Evolutionary conservation across 30 jellyfish, hydroid and myxozoan species (phyloP), one percentile per base, ranked within the genome.

Genomic region (Aurelia sp.): DNA sequence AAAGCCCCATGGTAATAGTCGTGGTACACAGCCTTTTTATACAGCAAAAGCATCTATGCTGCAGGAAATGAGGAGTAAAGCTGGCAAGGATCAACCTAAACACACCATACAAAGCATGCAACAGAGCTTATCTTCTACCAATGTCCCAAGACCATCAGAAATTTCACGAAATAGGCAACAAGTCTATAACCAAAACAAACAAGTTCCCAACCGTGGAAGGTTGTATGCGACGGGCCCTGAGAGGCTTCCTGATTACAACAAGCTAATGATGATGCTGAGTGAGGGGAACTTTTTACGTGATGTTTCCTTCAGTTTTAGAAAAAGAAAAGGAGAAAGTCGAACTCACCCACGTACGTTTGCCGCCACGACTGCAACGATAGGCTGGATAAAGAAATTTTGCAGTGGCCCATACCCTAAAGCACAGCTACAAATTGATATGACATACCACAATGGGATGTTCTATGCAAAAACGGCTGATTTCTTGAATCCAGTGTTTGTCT

Each of bases 331-430:
- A 15, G 82, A 72, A 15, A 72, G 31, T 72, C 67, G 64, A 72
- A 72, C 82, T 19, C 76, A 65, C 76, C 82, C 82, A 22, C 82
- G 72, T 35, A 75, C 75, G 11, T 75, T 75, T 75, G 87, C 75
- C 55, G 87, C 87, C 74, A 48, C 87, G 17, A 41, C 59, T 57
- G 57, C 75, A 50, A 48, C 76, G 21, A 38, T 48, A 27, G 22
- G 75, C 55, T 75, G 53, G 73, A 57, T 75, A 3, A 48, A 57
- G 50, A 51, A 50, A 11, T 75, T 75, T 50, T 75, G 87, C 75
- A 48, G 76, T 48, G 87, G 75, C 8, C 20, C 87, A 75, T 18
- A 75, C 63, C 87, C 87, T 24, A 75, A 48, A 48, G 75, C 75
- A 48, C 59, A 48, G 63, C 76, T 57, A 27, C 30, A 50, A 22